Base-by-base conservation (phyloP, 2,888 invertebrate species). In the Macrophya alboannulata region DNA sequence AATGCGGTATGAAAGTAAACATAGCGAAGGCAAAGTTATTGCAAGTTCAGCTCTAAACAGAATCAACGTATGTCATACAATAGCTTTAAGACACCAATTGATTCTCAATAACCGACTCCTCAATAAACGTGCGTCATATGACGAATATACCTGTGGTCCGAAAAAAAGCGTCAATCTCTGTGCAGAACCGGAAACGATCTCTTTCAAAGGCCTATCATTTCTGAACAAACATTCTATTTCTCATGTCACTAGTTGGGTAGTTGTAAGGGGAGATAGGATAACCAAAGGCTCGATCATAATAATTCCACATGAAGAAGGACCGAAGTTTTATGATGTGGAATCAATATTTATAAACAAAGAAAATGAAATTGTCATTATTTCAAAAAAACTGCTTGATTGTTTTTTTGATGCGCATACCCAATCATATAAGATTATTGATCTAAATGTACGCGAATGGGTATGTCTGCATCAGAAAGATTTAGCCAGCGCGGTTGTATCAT, bases 381-480 rank as follows among this genome's bases (percentile, higher is more conserved):
- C 74, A 10, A 43, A 74, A n/a, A 43, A 21, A 25, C 43, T 31
- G 10, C 45, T 45, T 0, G 48, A 74, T 40, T 74, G 74, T 40
- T 74, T 45, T 48, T 74, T 45, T 21, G 40, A 74, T 74, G 40
- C 43, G 43, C 37, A 74, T 74, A 74, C 74, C 43, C 40, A 74
- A 25, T 74, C 74, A 12, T 74, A 45, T 17, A 74, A 74, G 43
- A 43, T 74, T 48, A 74, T 74, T 21, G 48, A 74, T 74, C 40
- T 12, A 9, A 21, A 74, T 43, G 21, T 21, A 45, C 12, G 17
- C 43, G 40, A 74, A 43, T 74, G 40, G 74, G 74, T 74, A 48
- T 74, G 25, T 37, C 21, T 72, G 45, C 40, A 40, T 43, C 40
- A 40, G n/a, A 72, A 40, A 40, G 31, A 72, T 21, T 72, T 72